These are phyloP conservation scores for Cantharis lateralis DNA, from an alignment of 2,888 invertebrate species.

Conservation along the genomic window DNA sequence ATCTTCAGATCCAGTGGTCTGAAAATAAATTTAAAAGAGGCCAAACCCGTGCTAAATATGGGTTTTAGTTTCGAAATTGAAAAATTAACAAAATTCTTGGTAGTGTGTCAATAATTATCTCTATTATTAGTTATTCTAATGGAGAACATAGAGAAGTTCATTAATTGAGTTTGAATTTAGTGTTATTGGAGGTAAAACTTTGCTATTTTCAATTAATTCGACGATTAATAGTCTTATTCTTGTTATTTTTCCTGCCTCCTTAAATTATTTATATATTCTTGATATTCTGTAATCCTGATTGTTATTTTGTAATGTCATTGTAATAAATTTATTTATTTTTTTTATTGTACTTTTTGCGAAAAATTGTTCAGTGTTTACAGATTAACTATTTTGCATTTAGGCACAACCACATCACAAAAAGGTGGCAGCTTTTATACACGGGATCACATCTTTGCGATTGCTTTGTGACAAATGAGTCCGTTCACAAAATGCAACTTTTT, in stretches of 20 bases:
- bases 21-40: constrained; percentile 81
- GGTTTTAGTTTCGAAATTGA: constrained; percentile 7
- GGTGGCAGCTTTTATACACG: too few relatives aligned
- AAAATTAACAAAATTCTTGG: neutral
- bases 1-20: constrained; percentile 93
- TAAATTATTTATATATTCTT: neutral
- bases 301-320: neutral
- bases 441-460: too few relatives aligned
- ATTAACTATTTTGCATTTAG: neutral
- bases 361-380: neutral
- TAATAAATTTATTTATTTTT: neutral
- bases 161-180: neutral
- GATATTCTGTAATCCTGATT: neutral
- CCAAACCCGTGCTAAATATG: constrained; percentile 75
- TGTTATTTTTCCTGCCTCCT: neutral
- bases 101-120: neutral
- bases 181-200: neutral
- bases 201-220: too few relatives aligned
- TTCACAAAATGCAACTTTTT: too few relatives aligned
- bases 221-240: neutral
- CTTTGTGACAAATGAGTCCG: too few relatives aligned
- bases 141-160: neutral
- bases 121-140: neutral
- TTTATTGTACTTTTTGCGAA: neutral
- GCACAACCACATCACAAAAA: too few relatives aligned